phyloP scores from a whole-genome alignment of 2,113 vertebrate species.

The Dromas ardeola region DNA sequence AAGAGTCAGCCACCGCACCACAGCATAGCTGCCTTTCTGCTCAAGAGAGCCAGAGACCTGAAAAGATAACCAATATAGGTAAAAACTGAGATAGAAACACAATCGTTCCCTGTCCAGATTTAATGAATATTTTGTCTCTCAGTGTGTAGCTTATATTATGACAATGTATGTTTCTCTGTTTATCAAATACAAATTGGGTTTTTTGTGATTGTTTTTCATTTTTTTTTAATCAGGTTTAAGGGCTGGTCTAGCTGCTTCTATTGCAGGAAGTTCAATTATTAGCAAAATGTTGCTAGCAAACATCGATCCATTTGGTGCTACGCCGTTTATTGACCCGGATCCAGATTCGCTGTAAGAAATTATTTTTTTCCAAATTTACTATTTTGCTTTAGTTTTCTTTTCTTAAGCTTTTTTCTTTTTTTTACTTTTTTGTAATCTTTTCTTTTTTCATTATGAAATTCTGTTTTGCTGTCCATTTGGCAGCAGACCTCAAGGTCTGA shows the following conservation, averaged over 20 bases:
- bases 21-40: not conserved
- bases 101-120: not conserved
- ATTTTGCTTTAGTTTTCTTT: not conserved
- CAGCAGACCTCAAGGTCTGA: not conserved
- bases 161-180: not conserved
- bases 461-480: not conserved
- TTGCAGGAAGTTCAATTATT: constrained; percentile 98
- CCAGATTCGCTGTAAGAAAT: constrained; percentile 92
- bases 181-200: not conserved
- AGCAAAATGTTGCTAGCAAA: constrained; percentile 99
- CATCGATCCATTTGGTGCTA: constrained; percentile 95
- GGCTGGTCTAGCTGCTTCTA: constrained; percentile 95
- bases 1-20: not conserved
- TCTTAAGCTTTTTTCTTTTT: not conserved
- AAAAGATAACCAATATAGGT: not conserved
- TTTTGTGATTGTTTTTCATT: not conserved
- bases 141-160: not conserved
- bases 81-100: not conserved
- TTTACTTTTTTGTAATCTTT: not conserved
- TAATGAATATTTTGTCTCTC: not conserved
- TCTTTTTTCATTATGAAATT: not conserved
- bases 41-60: not conserved
- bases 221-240: constrained; percentile 81
- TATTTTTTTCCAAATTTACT: not conserved
- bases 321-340: constrained; percentile 95